Conservation (phyloP, 2,113 vertebrate species). For the Anthoscopus minutus region DNA sequence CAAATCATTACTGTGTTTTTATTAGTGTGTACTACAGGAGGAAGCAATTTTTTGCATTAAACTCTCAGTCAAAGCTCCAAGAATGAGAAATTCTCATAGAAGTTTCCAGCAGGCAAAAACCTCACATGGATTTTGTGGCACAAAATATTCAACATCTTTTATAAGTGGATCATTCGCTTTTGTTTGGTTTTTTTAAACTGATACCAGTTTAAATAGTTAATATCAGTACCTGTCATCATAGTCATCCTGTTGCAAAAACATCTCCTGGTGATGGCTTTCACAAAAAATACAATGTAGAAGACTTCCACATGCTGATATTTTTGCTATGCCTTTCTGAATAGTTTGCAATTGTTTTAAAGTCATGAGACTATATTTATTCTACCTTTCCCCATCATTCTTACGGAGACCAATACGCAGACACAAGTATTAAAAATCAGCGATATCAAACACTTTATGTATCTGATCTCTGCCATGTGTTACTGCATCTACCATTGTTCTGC, state of each 20-base stretch:
- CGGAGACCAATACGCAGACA: background rate
- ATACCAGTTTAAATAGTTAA: background rate
- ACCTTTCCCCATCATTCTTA: background rate
- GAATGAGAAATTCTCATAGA: background rate
- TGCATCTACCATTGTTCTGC: background rate
- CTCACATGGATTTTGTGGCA: background rate
- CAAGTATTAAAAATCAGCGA: background rate
- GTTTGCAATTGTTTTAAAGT: background rate
- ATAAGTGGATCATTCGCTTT: background rate
- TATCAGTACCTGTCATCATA: background rate
- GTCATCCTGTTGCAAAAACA: background rate
- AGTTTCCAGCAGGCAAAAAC: background rate
- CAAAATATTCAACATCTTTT: background rate
- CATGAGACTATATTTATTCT: background rate
- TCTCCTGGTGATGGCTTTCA: background rate
- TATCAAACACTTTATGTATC: background rate
- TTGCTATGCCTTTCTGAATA: background rate
- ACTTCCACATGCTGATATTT: background rate
- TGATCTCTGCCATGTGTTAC: background rate
- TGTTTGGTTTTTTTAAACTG: background rate
- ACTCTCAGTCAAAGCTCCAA: background rate
- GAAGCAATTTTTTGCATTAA: background rate
- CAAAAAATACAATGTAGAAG: background rate
- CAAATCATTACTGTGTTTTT: background rate
- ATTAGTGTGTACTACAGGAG: background rate